Conservation (phyloP, 2,888 invertebrate genomes). For the Ischnus inquisitorius region DNA sequence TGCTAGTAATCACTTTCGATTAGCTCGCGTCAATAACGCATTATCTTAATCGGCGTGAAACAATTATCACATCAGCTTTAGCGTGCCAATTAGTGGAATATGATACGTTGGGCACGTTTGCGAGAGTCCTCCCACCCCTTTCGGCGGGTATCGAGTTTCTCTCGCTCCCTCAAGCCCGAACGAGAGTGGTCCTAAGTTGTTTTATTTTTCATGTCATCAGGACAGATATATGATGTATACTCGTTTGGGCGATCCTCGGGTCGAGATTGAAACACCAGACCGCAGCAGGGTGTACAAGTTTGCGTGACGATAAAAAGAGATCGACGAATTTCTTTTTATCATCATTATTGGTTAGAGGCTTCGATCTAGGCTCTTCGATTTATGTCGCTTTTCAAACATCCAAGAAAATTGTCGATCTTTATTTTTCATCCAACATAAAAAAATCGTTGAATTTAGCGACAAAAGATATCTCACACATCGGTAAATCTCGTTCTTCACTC, state of each 20-base stretch:
- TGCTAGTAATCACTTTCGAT: constrained; percentile 50
- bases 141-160: constrained; percentile 50
- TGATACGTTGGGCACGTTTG: constrained; percentile 51
- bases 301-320: constrained; percentile 7
- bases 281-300: not conserved
- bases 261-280: constrained; percentile 10
- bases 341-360: not conserved
- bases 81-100: constrained; percentile 64
- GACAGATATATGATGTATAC: constrained; percentile 41
- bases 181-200: constrained; percentile 21
- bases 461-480: not conserved
- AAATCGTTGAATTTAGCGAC: not conserved
- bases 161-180: constrained; percentile 33
- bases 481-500: not conserved
- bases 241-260: constrained; percentile 10
- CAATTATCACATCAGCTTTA: constrained; percentile 58
- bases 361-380: not conserved
- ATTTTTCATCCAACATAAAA: not conserved
- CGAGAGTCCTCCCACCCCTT: constrained; percentile 1
- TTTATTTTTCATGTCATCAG: constrained; percentile 40
- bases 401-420: not conserved
- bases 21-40: constrained; percentile 46
- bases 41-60: constrained; percentile 61
- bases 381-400: not conserved
- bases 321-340: not conserved